Base-by-base conservation (phyloP, 2,797 vertebrate species). In the Columba guinea region DNA sequence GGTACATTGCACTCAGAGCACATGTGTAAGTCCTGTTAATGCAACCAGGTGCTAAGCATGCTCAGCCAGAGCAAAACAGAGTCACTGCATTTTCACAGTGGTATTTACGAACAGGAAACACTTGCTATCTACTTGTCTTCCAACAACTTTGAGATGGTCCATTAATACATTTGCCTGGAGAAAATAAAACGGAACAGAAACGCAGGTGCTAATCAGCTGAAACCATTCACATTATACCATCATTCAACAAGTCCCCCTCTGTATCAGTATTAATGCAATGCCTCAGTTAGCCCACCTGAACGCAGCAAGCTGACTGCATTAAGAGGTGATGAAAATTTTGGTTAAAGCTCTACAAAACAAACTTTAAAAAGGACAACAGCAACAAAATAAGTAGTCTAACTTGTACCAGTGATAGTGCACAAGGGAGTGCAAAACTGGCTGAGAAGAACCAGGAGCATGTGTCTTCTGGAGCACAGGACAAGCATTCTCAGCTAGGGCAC, bases 401-500 rank as follows among this genome's bases (percentile, higher is more conserved):
- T 58, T 48, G 20, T 35, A 73, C 7, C 39, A 68, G 22, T 19
- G 32, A 70, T n/a, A 70, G 13, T 63, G 59, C 58, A 60, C 32
- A 65, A 89, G 17, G 13, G 49, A 81, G 32, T 10, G 16, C 34
- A 93, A 82, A 90, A 79, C 17, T 20, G 46, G 13, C 28, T 76
- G 73, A 75, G 39, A 49, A 94, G 65, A 85, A 78, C 32, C n/a
- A 79, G 56, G 37, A 71, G 69, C 60, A 70, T 12, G 13, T 69
- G 23, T 49, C 73, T 91, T 58, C 74, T 11, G 28, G 52, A 79
- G 63, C 77, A 78, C 74, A 94, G 82, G 20, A 65, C 41, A 53
- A 88, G 76, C 86, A 80, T 91, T 92, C 92, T 56, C 84, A 73
- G 64, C 79, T 89, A 77, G 94, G 96, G 87, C 88, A 91, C 1